Evolutionary conservation across 2,113 vertebrate genomes (phyloP), one percentile per base, ranked within the genome.

Genomic region (Clarias batrachus): DNA sequence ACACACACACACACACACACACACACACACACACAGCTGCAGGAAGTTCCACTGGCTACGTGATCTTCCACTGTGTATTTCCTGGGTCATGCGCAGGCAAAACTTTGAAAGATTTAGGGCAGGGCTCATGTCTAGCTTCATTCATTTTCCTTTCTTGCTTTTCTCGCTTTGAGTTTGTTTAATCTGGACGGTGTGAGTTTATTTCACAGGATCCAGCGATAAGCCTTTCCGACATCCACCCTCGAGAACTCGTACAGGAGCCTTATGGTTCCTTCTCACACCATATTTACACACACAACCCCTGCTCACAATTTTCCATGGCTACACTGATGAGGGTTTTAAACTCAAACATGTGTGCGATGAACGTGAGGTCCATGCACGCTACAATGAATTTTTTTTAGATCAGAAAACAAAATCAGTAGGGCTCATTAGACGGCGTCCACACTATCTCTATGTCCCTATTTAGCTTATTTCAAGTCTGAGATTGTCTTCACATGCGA

Each of bases 141-240:
- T 81, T 73, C 54, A 71, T 52, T 63, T 85, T 54, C 79, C 77
- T 48, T n/a, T 81, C 56, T 54, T 19, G 14, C 33, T 33, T 83
- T 52, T 83, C 80, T 87, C 56, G 65, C 48, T 83, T 4, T 56
- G 37, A 25, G 90, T 93, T 94, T 94, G 91, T 89, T 92, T 91
- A 94, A 94, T 91, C 93, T 94, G 93, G 82, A 82, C 90, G 87
- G 86, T 91, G 86, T 84, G 86, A 59, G 86, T n/a, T 52, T 84
- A 82, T 91, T 92, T 93, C 92, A 90, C 92, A 93, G 87, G 89
- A 83, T 86, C 91, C 88, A 0, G 82, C 83, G 86, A 91, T 90
- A 82, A 90, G 56, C 89, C 89, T 25, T 73, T 66, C 1, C 37
- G 77, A 81, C 83, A 62, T 83, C 81, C 89, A 68, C 66, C 82